Conservation (phyloP, 2,797 vertebrate species). For the Crocidura indochinensis region DNA sequence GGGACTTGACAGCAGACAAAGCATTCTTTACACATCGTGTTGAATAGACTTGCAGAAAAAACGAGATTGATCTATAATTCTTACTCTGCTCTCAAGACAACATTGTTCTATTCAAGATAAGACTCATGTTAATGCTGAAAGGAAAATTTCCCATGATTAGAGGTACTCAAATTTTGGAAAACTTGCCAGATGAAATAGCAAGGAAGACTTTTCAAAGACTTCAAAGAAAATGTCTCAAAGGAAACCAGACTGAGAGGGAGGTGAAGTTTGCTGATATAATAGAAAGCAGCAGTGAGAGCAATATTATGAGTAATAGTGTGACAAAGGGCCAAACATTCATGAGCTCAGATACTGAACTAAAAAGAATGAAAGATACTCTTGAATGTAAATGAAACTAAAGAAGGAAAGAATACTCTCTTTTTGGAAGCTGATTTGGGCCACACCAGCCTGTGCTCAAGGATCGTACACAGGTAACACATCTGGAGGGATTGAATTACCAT, state of each 20-base stretch:
- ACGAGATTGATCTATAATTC: neutral
- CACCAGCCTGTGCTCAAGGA: too few relatives aligned
- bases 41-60: neutral
- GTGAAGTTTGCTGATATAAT: neutral
- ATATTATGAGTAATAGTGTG: neutral
- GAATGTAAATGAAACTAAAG: neutral
- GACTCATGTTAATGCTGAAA: neutral
- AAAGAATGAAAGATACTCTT: neutral
- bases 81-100: neutral
- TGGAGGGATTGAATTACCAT: too few relatives aligned
- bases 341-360: neutral
- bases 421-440: too few relatives aligned
- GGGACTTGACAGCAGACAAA: neutral
- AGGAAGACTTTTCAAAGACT: neutral
- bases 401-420: too few relatives aligned
- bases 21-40: neutral
- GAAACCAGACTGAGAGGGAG: neutral
- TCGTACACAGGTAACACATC: too few relatives aligned
- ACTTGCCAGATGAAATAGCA: neutral
- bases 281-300: neutral
- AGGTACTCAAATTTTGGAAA: neutral
- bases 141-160: neutral
- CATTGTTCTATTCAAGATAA: neutral
- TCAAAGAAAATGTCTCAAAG: neutral
- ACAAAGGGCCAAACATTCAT: fast-evolving